Conservation (phyloP, 2,797 vertebrate species). For the Sparidentex hasta region DNA sequence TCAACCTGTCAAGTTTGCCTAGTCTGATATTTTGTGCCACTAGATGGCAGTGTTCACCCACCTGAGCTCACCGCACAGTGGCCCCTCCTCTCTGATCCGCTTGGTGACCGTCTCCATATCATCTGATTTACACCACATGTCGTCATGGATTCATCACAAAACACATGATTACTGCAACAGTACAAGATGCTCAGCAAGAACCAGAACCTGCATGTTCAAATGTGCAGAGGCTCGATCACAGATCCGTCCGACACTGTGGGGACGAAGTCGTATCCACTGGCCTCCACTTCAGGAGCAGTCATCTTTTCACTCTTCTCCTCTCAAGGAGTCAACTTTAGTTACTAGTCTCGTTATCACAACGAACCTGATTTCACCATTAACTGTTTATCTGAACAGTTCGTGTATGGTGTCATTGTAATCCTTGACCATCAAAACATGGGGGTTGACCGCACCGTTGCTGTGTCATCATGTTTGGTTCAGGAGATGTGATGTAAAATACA, state of each 20-base stretch:
- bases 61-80: conserved; percentile 90
- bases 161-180: not conserved
- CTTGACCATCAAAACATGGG: too few species aligned
- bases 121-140: conserved; percentile 90
- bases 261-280: conserved; percentile 92
- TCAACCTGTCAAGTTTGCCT: not conserved
- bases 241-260: conserved; percentile 86
- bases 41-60: conserved; percentile 43
- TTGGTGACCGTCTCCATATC: conserved; percentile 88
- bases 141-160: conserved; percentile 66
- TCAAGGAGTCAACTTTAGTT: conserved; percentile 55
- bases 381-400: too few species aligned
- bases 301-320: conserved; percentile 84
- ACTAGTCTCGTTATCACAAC: too few species aligned
- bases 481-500: too few species aligned
- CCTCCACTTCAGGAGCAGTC: conserved; percentile 60
- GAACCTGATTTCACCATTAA: too few species aligned
- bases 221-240: conserved; percentile 38
- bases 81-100: conserved; percentile 91
- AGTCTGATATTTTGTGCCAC: conserved; percentile 28
- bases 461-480: too few species aligned
- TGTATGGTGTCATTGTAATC: too few species aligned
- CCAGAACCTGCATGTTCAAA: not conserved
- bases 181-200: not conserved
- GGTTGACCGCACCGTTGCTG: too few species aligned